phyloP scores from a whole-genome alignment of 2,797 vertebrate species.

The Characodon lateralis region DNA sequence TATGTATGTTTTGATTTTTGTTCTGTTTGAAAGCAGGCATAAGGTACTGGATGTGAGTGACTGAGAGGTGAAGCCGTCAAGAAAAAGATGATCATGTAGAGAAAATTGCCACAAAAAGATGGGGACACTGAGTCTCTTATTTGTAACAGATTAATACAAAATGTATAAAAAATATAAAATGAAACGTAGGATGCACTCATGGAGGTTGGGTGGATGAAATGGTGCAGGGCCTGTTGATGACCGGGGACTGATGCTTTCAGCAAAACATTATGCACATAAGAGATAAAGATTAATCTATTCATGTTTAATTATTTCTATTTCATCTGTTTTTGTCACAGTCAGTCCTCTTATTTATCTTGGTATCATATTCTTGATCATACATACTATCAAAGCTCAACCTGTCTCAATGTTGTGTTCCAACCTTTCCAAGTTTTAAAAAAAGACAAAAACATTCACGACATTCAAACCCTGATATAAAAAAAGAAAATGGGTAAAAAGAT shows the following conservation, averaged over 20 bases:
- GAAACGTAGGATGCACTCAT: too few species aligned
- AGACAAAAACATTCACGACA: background rate
- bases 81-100: constrained; percentile 26
- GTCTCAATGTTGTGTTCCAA: background rate
- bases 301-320: constrained; percentile 33
- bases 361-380: constrained; percentile 9
- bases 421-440: background rate
- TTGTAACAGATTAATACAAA: background rate
- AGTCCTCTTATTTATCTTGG: constrained; percentile 13
- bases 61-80: constrained; percentile 38
- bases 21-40: constrained; percentile 52
- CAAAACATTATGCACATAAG: background rate
- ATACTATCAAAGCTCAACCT: background rate
- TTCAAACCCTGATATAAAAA: background rate
- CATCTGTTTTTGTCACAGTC: constrained; percentile 30
- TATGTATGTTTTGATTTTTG: constrained; percentile 57
- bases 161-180: too few species aligned
- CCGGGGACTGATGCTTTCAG: constrained; percentile 45
- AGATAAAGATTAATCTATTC: too few species aligned
- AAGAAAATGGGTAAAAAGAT: background rate
- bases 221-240: background rate
- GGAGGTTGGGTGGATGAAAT: background rate
- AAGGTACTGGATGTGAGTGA: constrained; percentile 37
- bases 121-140: background rate
- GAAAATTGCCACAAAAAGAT: constrained; percentile 13